These are phyloP conservation scores for Cyrtonyx montezumae DNA, from an alignment of 2,113 vertebrate species.

Conservation along the genomic window DNA sequence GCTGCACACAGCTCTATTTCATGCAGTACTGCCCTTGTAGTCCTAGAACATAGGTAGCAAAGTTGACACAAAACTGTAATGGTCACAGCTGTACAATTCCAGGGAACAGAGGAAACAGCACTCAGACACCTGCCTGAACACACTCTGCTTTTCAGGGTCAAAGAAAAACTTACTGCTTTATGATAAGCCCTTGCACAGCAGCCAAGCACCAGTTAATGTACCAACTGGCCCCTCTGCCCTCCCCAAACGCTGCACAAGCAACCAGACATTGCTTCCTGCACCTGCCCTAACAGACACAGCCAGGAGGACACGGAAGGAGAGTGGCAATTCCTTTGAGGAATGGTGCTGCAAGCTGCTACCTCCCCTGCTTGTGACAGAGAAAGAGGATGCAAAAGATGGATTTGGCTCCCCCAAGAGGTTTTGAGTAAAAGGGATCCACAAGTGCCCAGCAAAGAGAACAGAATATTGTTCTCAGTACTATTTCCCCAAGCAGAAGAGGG, in stretches of 20 bases:
- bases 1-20: background rate
- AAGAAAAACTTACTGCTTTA: background rate
- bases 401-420: background rate
- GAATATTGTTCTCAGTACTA: fast-evolving
- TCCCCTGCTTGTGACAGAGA: fast-evolving
- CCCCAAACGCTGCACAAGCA: background rate
- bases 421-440: background rate
- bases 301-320: fast-evolving
- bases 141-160: background rate
- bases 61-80: background rate
- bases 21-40: background rate
- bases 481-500: background rate
- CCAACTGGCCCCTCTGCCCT: background rate
- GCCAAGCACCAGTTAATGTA: background rate
- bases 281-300: fast-evolving
- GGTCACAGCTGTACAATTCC: background rate
- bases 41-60: background rate
- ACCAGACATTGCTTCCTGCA: background rate
- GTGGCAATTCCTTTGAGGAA: fast-evolving
- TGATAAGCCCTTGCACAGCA: constrained; percentile 1
- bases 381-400: background rate
- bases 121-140: background rate
- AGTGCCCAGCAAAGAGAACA: background rate
- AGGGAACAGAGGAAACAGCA: background rate
- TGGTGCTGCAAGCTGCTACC: background rate